These are phyloP conservation scores for Nomada fabriciana DNA, from an alignment of 2,888 invertebrate genomes.

Conservation along the genomic window DNA sequence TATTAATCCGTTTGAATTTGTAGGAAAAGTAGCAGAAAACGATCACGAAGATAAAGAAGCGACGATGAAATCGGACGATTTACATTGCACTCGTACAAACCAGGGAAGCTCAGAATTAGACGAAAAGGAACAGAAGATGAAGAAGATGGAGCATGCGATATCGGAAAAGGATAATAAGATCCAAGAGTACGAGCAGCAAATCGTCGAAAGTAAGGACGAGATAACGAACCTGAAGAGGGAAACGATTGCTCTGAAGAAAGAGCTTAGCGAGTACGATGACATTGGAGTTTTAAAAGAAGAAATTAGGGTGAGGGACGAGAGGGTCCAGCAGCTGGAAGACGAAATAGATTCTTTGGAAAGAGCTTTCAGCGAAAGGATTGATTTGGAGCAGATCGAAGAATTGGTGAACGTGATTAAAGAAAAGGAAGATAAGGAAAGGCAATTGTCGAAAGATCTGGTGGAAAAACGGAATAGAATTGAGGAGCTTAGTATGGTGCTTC, in stretches of 20 bases:
- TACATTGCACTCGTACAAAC: neutral
- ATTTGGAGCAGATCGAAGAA: constrained; percentile 79
- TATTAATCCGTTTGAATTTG: neutral
- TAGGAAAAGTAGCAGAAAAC: constrained; percentile 30
- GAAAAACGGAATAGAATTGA: constrained; percentile 87
- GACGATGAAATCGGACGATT: constrained; percentile 21
- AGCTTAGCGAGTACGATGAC: constrained; percentile 74
- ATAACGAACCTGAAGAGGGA: constrained; percentile 67
- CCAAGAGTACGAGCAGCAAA: constrained; percentile 73
- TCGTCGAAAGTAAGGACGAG: constrained; percentile 73
- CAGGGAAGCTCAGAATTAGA: neutral
- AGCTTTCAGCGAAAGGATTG: constrained; percentile 77
- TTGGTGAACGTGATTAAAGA: constrained; percentile 76
- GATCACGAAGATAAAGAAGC: constrained; percentile 32
- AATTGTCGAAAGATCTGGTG: constrained; percentile 84
- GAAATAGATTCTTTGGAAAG: constrained; percentile 79
- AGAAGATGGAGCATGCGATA: constrained; percentile 75
- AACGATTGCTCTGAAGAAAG: constrained; percentile 70
- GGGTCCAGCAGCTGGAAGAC: constrained; percentile 75
- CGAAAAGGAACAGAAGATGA: constrained; percentile 72
- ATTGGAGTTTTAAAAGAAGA: constrained; percentile 77
- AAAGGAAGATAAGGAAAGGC: constrained; percentile 85
- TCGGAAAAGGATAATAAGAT: constrained; percentile 76
- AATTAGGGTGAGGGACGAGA: constrained; percentile 76
- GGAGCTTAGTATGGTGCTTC: constrained; percentile 92